Base-by-base conservation (phyloP, 2,113 vertebrate genomes). In the Egretta garzetta region DNA sequence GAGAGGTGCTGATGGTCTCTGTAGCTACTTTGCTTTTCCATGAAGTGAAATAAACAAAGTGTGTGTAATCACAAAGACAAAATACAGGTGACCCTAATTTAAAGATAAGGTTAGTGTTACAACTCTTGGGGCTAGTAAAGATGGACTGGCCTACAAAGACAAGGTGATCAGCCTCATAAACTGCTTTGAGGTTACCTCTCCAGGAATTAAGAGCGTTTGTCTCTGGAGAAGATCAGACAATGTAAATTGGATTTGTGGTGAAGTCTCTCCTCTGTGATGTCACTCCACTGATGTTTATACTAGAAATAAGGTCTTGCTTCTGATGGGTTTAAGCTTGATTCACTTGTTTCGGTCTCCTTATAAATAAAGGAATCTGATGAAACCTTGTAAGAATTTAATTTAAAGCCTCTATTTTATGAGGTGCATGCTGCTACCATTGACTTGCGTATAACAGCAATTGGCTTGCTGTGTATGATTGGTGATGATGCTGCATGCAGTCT, bases 191-290 rank as follows among this genome's bases (percentile, higher is more conserved):
- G 52, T 94, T 95, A 96, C 45, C 74, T 60, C 62, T 94, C 58
- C 66, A 73, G 91, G 91, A 87, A 90, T 91, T 94, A 89, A 32
- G 66, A 17, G 35, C 6, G 3, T 60, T 86, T 89, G 86, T 94
- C 88, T 82, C 91, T 75, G 80, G 33, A 70, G 91, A 66, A 94
- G 93, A 73, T 95, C 89, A 97, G 95, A 96, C 94, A 81, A 37
- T 3, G 79, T 52, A 37, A 94, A 91, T 32, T 85, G 91, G 91
- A 97, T 94, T 88, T 70, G 37, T 5, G 4, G 58, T 43, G 60
- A 89, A 84, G 60, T 35, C 80, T 74, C 43, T 89, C 71, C 74
- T 85, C 70, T 13, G 7, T 5, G 43, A 72, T 94, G 90, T 90
- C 74, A 76, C 84, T 85, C 37, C 0, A 0, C 56, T 85, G 62